Percentiles rank a stretch among this genome's conserved stretches.
Evolutionary conservation across 2,113 vertebrate genomes (phyloP).

Genomic region (Chaetodon trifascialis): DNA sequence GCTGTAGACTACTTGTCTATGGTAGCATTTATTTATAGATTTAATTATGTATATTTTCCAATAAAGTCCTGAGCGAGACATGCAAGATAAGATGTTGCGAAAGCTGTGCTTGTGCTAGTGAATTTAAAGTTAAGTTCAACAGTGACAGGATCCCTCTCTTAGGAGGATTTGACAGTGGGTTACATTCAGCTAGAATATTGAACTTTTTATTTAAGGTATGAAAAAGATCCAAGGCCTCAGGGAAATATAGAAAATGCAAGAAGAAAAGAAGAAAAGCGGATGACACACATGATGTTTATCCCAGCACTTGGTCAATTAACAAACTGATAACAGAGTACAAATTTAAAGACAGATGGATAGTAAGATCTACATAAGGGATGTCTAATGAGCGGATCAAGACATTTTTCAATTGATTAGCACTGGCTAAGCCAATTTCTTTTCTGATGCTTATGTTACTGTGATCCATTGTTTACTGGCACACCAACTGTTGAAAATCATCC

Average conservation of each 20-base stretch:
- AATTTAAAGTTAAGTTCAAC: background rate
- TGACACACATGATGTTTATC: too few relatives aligned
- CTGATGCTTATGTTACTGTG: background rate
- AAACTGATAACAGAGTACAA: background rate
- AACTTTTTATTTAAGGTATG: too few relatives aligned
- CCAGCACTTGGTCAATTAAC: too few relatives aligned
- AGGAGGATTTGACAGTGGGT: constrained; percentile 9
- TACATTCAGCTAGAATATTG: background rate
- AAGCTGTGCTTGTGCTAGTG: background rate
- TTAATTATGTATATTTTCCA: background rate
- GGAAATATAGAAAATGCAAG: background rate
- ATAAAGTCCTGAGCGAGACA: background rate
- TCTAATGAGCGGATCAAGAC: background rate
- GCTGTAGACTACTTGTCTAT: background rate
- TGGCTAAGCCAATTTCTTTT: background rate
- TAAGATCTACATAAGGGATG: background rate
- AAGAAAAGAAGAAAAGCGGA: background rate
- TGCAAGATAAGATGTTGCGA: background rate
- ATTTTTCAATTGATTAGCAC: background rate
- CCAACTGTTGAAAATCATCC: background rate
- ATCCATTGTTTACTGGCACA: background rate
- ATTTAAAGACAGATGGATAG: too few relatives aligned
- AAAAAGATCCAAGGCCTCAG: too few relatives aligned
- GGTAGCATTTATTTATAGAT: too few relatives aligned
- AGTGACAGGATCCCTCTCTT: background rate